Percentiles rank a stretch among this genome's conserved stretches.
Conservation (phyloP, 2,797 vertebrate genomes). For the Acrossocheilus wenchowensis region DNA sequence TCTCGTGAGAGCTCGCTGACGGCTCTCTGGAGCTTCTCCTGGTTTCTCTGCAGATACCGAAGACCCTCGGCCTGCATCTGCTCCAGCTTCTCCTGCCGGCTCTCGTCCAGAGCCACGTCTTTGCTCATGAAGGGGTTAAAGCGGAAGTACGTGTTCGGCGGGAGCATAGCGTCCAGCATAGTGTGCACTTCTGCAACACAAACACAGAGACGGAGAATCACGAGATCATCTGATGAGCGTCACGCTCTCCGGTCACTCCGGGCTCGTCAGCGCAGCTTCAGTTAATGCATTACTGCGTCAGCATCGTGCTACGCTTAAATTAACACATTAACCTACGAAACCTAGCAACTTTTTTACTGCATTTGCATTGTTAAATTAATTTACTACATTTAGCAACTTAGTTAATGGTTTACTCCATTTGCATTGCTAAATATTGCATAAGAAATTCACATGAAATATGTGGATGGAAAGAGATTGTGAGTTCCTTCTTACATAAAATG, state of each 20-base stretch:
- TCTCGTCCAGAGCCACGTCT: conserved; percentile 93
- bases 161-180: conserved; percentile 93
- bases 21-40: conserved; percentile 89
- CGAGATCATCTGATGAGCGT: too few relatives aligned
- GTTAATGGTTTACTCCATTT: background rate
- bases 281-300: background rate
- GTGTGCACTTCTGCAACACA: conserved; percentile 89
- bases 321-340: too few relatives aligned
- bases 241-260: too few relatives aligned
- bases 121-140: conserved; percentile 94
- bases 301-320: too few relatives aligned
- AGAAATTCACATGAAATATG: too few relatives aligned
- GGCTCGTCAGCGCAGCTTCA: background rate
- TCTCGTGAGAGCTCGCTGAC: conserved; percentile 85
- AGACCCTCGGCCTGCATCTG: conserved; percentile 87
- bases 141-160: conserved; percentile 92
- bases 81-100: conserved; percentile 87
- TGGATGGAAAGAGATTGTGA: too few relatives aligned
- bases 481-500: too few relatives aligned
- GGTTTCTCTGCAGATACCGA: conserved; percentile 90
- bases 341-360: too few relatives aligned
- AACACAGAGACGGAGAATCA: background rate
- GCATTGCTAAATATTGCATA: background rate
- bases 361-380: too few relatives aligned
- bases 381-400: too few relatives aligned